A percentile compares a stretch with the other conserved stretches of the same genome.
These are phyloP conservation scores for Anolis apletophallus DNA, from an alignment of 2,797 vertebrate species.

Conservation along the genomic window DNA sequence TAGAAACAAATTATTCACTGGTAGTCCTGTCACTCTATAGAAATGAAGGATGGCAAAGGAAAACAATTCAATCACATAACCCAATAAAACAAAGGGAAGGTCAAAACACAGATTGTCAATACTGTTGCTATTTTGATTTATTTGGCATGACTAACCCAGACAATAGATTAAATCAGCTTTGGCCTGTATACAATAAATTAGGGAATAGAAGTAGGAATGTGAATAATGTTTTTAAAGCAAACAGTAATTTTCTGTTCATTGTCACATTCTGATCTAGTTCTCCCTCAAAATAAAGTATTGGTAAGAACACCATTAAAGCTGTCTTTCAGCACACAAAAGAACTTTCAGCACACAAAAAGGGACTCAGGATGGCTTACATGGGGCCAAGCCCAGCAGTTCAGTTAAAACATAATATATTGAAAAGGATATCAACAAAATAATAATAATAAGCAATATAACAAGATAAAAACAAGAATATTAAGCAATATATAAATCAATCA, in stretches of 20 bases:
- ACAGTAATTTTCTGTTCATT: background rate
- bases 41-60: conserved; percentile 12
- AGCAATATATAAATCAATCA: too few species aligned
- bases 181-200: background rate
- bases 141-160: background rate
- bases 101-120: background rate
- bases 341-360: background rate
- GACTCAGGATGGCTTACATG: too few species aligned
- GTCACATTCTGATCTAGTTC: background rate
- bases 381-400: too few species aligned
- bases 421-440: too few species aligned
- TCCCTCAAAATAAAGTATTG: background rate
- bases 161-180: background rate
- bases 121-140: background rate
- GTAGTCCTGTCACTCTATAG: background rate
- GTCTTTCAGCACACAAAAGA: background rate
- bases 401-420: too few species aligned
- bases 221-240: background rate
- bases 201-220: background rate
- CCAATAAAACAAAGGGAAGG: conserved; percentile 4
- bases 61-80: conserved; percentile 1
- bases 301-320: background rate
- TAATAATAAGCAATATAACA: too few species aligned
- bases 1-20: conserved; percentile 4
- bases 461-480: too few species aligned